Conservation (phyloP, 1,140 invertebrate species). For the Zaprionus tsacasi region DNA sequence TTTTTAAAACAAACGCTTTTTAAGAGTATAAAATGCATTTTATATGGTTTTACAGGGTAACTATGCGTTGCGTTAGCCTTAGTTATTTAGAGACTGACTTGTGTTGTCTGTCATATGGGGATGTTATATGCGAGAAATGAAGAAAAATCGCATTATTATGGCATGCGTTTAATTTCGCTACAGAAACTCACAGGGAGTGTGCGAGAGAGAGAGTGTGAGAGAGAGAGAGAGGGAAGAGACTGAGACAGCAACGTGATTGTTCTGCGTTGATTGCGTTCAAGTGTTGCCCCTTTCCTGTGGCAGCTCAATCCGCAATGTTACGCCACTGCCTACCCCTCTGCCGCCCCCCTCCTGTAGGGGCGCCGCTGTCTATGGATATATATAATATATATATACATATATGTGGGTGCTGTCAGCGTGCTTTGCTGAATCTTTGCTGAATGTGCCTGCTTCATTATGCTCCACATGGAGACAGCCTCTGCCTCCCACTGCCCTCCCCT, state of each 20-base stretch:
- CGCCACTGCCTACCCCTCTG: neutral
- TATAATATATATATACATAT: slow-evolving; percentile 12
- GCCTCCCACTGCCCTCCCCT: neutral
- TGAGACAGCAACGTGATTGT: slow-evolving; percentile 48
- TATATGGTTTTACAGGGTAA: slow-evolving; percentile 1
- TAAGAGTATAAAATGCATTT: too few relatives aligned
- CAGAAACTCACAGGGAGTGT: slow-evolving; percentile 40
- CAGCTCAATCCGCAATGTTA: neutral
- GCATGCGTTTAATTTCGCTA: slow-evolving; percentile 75
- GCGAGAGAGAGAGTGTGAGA: neutral
- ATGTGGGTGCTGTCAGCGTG: slow-evolving; percentile 22
- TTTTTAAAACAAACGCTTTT: too few relatives aligned
- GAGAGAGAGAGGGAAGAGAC: slow-evolving; percentile 4
- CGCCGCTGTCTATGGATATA: neutral
- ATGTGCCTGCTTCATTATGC: slow-evolving; percentile 59
- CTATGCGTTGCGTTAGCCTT: neutral
- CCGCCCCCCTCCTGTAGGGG: neutral
- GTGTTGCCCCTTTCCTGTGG: slow-evolving; percentile 28
- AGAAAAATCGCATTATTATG: slow-evolving; percentile 75
- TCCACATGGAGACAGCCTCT: slow-evolving; percentile 24
- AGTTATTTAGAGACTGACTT: slow-evolving; percentile 2
- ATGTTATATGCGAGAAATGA: slow-evolving; percentile 38
- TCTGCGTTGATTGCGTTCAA: slow-evolving; percentile 65
- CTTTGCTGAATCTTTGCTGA: slow-evolving; percentile 32
- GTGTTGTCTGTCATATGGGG: slow-evolving; percentile 44